Base-by-base conservation (phyloP, 2,797 vertebrate genomes). In the Sebastiscus albofasciatus region DNA sequence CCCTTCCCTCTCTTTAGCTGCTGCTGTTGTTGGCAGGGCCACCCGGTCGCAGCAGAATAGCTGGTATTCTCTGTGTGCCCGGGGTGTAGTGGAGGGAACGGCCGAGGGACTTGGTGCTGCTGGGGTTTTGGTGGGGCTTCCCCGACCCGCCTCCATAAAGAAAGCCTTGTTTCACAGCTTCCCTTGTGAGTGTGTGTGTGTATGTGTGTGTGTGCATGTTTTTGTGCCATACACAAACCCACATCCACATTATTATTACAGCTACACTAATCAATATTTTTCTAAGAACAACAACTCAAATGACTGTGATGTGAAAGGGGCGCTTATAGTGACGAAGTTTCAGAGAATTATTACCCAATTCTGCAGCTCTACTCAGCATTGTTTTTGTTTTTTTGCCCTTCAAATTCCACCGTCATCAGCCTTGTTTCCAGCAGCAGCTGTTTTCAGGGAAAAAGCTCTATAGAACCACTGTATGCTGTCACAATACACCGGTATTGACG, bases 11-110 rank as follows among this genome's bases (percentile, higher is more conserved):
- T 89, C 85, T 88, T 89, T 87, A 84, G 86, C 80, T 81, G 74
- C 77, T 94, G 94, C 86, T 94, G 89, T 91, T 94, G 93, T 93
- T 95, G 94, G 93, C 90, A 85, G 80, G 61, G 75, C 66, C 62
- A 31, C 55, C 71, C 62, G 16, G 61, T 88, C 76, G 8, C 67
- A 82, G 88, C 86, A 93, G 87, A 94, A 90, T 88, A 78, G 88
- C 77, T 93, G 85, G 75, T 86, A 89, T 91, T 94, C 87, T 91
- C 87, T 89, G 72, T 79, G 80, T 67, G 69, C 79, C 71, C 67
- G 31, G 85, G 80, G 83, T 78, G 72, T 75, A 89, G 80, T 58
- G 66, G 68, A 85, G 75, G 86, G 67, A 86, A 81, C 55, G 65
- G 80, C 83, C 52, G 46, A 82, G 68, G 79, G 81, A 87, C 79